A percentile compares a stretch with the other conserved stretches of the same genome.
Conservation (phyloP, 2,888 invertebrate species). For the Gortyna flavago region DNA sequence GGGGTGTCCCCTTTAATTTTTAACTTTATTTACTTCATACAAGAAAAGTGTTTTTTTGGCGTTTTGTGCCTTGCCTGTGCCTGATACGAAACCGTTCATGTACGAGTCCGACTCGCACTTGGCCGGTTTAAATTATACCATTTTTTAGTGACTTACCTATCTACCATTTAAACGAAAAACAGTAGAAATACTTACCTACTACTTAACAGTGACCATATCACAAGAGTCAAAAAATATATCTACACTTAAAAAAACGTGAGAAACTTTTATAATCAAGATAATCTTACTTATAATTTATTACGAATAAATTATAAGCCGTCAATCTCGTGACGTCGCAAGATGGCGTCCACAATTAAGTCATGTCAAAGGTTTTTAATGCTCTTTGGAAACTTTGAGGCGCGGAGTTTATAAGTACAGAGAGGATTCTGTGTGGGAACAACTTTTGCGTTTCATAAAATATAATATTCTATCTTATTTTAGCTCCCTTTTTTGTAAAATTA, state of each 20-base stretch:
- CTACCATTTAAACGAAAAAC: background rate
- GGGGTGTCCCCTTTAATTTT: no score
- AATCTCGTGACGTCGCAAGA: slow-evolving; percentile 58
- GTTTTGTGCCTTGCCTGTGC: background rate
- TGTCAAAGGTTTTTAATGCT: slow-evolving; percentile 65
- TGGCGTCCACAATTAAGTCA: slow-evolving; percentile 60
- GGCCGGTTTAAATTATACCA: background rate
- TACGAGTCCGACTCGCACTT: background rate
- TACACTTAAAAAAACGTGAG: background rate
- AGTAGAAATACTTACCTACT: background rate
- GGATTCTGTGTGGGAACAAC: slow-evolving; percentile 17
- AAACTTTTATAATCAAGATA: slow-evolving; percentile 41
- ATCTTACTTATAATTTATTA: slow-evolving; percentile 51
- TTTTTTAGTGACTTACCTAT: background rate
- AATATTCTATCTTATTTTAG: background rate
- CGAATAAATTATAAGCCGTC: slow-evolving; percentile 61
- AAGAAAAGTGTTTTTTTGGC: background rate
- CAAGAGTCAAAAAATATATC: background rate
- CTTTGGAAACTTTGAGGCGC: slow-evolving; percentile 56
- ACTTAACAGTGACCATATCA: background rate
- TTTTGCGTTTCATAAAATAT: slow-evolving; percentile 19
- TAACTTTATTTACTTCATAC: no score
- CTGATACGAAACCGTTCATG: background rate
- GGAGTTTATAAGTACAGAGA: slow-evolving; percentile 46
- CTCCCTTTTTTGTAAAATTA: background rate